Base-by-base conservation (phyloP, 2,113 vertebrate species). In the Hemichromis elongatus region DNA sequence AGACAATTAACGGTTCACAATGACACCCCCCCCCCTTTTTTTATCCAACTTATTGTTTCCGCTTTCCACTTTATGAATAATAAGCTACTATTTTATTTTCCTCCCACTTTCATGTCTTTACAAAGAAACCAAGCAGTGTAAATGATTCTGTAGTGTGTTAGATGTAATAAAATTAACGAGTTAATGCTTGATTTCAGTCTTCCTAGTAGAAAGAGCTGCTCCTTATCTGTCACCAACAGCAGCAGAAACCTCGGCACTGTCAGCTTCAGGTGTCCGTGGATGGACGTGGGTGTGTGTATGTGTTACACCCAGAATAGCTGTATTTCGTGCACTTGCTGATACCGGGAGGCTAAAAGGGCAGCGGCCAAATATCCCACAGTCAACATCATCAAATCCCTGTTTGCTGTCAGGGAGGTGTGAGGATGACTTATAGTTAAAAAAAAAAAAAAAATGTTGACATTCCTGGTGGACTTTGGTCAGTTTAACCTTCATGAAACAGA, bases 261-360 rank as follows among this genome's bases (percentile, higher is more conserved):
- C 91, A 92, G 33, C 13, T 50, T 78, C 92, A 92, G 86, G 81
- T 93, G 91, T 80, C 10, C 13, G 12, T 78, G 45, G 2, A 35
- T 21, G 26, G 30, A 35, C 16, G 56, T 45, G 83, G 45, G 84
- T 2, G 73, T 7, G 77, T 8, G 47, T 37, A 37, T 40, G 61
- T 3, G 53, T 42, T 45, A 12, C 13, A 52, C 77, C 21, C 47
- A 82, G 50, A 84, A 90, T 88, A 88, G 88, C 63, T 50, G 45
- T 77, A 55, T 81, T 79, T 90, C 28, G 79, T 79, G 79, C 68
- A 12, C n/a, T 56, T 47, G 30, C 79, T 87, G 87, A 87, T 90
- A 77, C 79, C 54, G 6, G 10, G 33, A 68, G 19, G 18, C 57
- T 81, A 68, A 52, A 50, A 82, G 82, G 18, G 21, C 50, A 79